These are phyloP conservation scores for Scolopax bukidnonensis DNA, from an alignment of 2,797 vertebrate species.

Conservation along the genomic window DNA sequence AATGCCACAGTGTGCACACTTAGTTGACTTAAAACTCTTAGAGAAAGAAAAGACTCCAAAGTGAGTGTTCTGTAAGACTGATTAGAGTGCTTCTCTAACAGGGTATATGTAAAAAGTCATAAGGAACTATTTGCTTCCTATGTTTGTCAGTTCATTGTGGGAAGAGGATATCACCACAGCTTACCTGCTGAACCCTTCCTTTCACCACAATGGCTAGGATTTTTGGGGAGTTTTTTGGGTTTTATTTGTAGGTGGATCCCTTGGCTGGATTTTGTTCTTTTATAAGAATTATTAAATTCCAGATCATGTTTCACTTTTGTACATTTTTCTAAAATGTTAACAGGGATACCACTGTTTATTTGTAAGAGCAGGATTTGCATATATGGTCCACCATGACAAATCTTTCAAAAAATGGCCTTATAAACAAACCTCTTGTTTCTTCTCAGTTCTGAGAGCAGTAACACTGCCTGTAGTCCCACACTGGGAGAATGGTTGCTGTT, in stretches of 20 bases:
- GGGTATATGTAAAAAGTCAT: accelerated
- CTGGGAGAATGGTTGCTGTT: not conserved
- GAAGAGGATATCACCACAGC: not conserved
- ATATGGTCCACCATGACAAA: not conserved
- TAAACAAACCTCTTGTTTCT: not conserved
- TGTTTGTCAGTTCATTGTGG: accelerated
- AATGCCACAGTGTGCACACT: not conserved
- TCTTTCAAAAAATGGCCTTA: not conserved
- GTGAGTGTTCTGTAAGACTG: accelerated
- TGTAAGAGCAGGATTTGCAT: not conserved
- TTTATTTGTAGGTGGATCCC: not conserved
- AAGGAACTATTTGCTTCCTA: not conserved
- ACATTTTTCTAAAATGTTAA: not conserved
- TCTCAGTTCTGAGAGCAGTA: not conserved
- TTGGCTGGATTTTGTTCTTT: not conserved
- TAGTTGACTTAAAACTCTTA: not conserved
- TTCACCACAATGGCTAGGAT: not conserved
- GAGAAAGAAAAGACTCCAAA: not conserved
- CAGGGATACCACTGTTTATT: not conserved
- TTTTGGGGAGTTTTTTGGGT: too few relatives aligned
- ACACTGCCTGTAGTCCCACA: not conserved
- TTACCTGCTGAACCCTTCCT: not conserved
- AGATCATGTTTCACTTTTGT: not conserved
- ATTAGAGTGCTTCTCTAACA: not conserved
- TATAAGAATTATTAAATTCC: not conserved